These are phyloP conservation scores for Salvelinus sp. DNA, from an alignment of 2,113 vertebrate species.

Conservation along the genomic window DNA sequence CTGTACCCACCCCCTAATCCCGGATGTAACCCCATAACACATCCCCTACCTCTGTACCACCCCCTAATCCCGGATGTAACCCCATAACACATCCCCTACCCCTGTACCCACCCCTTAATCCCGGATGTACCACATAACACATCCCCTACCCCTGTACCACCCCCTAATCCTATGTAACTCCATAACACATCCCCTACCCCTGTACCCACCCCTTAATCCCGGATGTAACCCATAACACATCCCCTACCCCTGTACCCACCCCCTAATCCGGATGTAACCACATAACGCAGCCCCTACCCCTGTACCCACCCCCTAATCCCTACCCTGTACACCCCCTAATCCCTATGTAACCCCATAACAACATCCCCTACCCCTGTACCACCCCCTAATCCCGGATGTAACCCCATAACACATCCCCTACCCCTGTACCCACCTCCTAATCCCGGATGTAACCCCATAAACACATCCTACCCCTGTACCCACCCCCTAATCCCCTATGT, in stretches of 20 bases:
- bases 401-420: constrained; percentile 3
- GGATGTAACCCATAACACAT: constrained; percentile 19
- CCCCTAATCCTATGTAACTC: constrained; percentile 10
- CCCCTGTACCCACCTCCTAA: constrained; percentile 28
- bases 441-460: constrained; percentile 32
- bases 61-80: constrained; percentile 25
- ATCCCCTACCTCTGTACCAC: constrained; percentile 9
- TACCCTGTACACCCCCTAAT: constrained; percentile 20
- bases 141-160: background rate
- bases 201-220: background rate
- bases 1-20: constrained; percentile 35
- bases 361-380: constrained; percentile 1
- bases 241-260: background rate
- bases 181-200: constrained; percentile 2
- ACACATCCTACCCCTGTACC: constrained; percentile 2
- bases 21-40: constrained; percentile 26
- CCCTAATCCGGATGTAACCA: too few relatives aligned
- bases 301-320: constrained; percentile 3
- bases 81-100: background rate
- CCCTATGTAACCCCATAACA: constrained; percentile 24
- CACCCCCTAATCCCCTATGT: constrained; percentile 23
- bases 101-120: background rate
- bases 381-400: constrained; percentile 35
- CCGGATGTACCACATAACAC: constrained; percentile 23
- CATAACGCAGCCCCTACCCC: constrained; percentile 29